phyloP scores from a whole-genome alignment of 1,140 invertebrate genomes.

The Rhizoglyphus robini region DNA sequence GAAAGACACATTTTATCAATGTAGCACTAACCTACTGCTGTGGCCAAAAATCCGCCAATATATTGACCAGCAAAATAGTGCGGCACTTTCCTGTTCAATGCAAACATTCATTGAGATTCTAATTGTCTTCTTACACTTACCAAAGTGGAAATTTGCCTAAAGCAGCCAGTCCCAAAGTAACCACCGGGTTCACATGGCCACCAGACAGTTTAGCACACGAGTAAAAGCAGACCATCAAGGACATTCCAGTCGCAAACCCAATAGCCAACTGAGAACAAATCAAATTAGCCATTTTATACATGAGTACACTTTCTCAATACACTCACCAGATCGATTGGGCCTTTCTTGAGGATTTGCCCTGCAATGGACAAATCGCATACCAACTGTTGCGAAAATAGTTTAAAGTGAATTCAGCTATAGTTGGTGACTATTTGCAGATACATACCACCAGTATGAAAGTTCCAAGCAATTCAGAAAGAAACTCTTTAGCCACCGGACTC shows the following conservation, averaged over 20 bases:
- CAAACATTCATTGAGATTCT: slow-evolving; percentile 6
- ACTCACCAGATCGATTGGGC: slow-evolving; percentile 3
- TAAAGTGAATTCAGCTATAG: not conserved
- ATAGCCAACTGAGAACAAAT: not conserved
- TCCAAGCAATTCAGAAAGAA: slow-evolving; percentile 13
- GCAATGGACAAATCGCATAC: slow-evolving; percentile 17
- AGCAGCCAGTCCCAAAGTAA: slow-evolving; percentile 1
- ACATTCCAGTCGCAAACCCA: slow-evolving; percentile 12
- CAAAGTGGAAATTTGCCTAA: slow-evolving; percentile 12
- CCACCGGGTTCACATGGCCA: slow-evolving; percentile 16
- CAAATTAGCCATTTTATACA: not conserved
- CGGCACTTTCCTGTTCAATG: slow-evolving; percentile 3
- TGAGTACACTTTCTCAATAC: not conserved
- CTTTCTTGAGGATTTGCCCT: not conserved
- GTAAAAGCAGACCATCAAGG: slow-evolving; percentile 8
- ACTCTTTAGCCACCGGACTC: not conserved
- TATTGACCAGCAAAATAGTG: slow-evolving; percentile 16
- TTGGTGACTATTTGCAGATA: not conserved
- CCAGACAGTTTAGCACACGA: slow-evolving; percentile 4
- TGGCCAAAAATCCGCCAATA: slow-evolving; percentile 16
- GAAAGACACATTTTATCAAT: not conserved
- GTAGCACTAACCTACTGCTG: not conserved
- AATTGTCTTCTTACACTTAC: not conserved
- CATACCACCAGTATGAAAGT: slow-evolving; percentile 18
- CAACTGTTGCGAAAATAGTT: slow-evolving; percentile 1